phyloP scores from a whole-genome alignment of 2,113 vertebrate genomes.

The Mixornis gularis region DNA sequence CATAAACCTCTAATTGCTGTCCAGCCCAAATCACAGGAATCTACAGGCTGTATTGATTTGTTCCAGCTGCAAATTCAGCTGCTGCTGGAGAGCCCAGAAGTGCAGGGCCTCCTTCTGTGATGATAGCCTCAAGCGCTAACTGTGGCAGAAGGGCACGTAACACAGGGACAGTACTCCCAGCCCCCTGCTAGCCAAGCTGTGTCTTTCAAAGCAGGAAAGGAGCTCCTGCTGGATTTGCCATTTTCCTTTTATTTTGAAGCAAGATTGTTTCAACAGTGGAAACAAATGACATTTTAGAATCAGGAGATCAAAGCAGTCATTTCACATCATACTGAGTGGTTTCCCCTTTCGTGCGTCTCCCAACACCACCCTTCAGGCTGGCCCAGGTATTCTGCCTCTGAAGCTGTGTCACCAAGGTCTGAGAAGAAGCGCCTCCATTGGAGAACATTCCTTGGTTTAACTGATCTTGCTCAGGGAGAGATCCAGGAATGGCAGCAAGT shows the following conservation, averaged over 20 bases:
- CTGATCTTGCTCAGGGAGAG: neutral
- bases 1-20: neutral
- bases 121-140: neutral
- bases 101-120: neutral
- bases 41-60: neutral
- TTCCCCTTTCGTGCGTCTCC: rapidly evolving
- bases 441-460: neutral
- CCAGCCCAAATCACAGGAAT: neutral
- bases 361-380: neutral
- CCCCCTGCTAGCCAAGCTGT: neutral
- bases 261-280: neutral
- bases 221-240: neutral
- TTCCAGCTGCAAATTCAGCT: slow-evolving; percentile 1
- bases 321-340: neutral
- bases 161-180: neutral
- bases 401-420: neutral
- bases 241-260: neutral
- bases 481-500: neutral
- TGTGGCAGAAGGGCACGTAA: neutral
- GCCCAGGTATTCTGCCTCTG: neutral
- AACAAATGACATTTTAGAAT: neutral
- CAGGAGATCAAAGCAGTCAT: neutral
- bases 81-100: neutral
- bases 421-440: neutral
- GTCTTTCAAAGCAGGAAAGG: neutral